A percentile compares a stretch with the other conserved stretches of the same genome.
Conservation (phyloP, 2,888 invertebrate species). For the Drosophila affinis region DNA sequence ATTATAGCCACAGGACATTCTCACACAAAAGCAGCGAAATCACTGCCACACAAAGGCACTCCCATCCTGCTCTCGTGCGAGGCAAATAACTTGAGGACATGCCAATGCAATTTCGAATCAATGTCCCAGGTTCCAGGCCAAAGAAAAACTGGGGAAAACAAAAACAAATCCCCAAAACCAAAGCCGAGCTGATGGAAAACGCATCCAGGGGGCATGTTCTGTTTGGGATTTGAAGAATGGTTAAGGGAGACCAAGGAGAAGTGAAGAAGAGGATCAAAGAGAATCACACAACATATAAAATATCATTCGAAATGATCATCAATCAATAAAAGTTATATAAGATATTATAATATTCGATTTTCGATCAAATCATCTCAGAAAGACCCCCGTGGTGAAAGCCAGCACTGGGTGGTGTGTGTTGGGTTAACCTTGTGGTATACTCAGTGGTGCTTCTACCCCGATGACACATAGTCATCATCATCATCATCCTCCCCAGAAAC, state of each 20-base stretch:
- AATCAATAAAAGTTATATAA: no score
- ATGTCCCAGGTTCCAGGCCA: constrained; percentile 32
- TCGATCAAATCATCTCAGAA: neutral
- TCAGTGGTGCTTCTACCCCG: neutral
- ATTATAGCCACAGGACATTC: constrained; percentile 71
- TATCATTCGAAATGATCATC: no score
- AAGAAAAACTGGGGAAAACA: constrained; percentile 44
- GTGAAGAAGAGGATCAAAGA: no score
- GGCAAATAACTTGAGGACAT: constrained; percentile 73
- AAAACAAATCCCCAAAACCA: constrained; percentile 1
- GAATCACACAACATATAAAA: no score
- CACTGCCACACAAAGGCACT: constrained; percentile 30
- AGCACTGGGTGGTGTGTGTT: neutral
- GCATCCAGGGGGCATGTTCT: neutral
- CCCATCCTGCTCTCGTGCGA: neutral
- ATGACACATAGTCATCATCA: constrained; percentile 28
- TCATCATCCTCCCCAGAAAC: neutral
- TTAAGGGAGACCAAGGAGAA: no score
- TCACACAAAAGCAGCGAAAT: constrained; percentile 43
- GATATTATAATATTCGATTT: no score
- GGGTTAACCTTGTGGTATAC: constrained; percentile 10
- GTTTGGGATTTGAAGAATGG: no score
- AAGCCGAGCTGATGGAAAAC: neutral
- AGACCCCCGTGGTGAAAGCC: neutral
- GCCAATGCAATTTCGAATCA: constrained; percentile 70